Percentiles rank a stretch among this genome's conserved stretches.
phyloP scores from a whole-genome alignment of 1,140 invertebrate species.

The Antheraea pernyi region DNA sequence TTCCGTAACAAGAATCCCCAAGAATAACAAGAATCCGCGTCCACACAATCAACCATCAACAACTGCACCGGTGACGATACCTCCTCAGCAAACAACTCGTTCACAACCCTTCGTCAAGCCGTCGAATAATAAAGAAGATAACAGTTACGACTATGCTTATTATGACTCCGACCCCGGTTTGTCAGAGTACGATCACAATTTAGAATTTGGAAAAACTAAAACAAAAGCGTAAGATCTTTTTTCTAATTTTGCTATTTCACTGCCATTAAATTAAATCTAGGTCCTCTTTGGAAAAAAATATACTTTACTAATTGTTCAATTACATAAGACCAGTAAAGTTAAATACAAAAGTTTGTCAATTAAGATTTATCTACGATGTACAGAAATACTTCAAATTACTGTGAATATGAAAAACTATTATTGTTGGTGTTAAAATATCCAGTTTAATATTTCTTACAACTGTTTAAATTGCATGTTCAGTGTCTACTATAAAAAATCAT shows the following conservation, averaged over 20 bases:
- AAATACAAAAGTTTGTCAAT: background rate
- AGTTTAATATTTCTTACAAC: background rate
- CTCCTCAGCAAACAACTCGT: slow-evolving; percentile 39
- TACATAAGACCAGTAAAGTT: slow-evolving; percentile 23
- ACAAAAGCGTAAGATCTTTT: slow-evolving; percentile 52
- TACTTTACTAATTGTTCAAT: slow-evolving; percentile 31
- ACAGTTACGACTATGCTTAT: slow-evolving; percentile 85
- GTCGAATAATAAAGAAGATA: slow-evolving; percentile 77
- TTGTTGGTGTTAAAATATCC: background rate
- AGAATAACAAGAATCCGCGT: slow-evolving; percentile 18
- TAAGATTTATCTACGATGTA: background rate
- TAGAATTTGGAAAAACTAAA: slow-evolving; percentile 80
- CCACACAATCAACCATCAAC: slow-evolving; percentile 16
- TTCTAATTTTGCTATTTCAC: slow-evolving; percentile 37
- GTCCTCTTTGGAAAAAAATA: background rate
- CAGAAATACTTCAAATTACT: slow-evolving; percentile 11
- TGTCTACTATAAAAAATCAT: background rate
- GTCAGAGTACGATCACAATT: slow-evolving; percentile 77
- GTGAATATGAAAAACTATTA: slow-evolving; percentile 23
- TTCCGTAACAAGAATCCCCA: slow-evolving; percentile 29
- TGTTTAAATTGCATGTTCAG: background rate
- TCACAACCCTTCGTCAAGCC: slow-evolving; percentile 48
- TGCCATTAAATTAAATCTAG: slow-evolving; percentile 69
- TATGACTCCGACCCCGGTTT: slow-evolving; percentile 81
- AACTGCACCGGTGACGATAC: slow-evolving; percentile 36